Percentiles rank a stretch among this genome's conserved stretches.
These are phyloP conservation scores for Lophura swinhoii DNA, from an alignment of 2,797 vertebrate genomes.

Conservation along the genomic window DNA sequence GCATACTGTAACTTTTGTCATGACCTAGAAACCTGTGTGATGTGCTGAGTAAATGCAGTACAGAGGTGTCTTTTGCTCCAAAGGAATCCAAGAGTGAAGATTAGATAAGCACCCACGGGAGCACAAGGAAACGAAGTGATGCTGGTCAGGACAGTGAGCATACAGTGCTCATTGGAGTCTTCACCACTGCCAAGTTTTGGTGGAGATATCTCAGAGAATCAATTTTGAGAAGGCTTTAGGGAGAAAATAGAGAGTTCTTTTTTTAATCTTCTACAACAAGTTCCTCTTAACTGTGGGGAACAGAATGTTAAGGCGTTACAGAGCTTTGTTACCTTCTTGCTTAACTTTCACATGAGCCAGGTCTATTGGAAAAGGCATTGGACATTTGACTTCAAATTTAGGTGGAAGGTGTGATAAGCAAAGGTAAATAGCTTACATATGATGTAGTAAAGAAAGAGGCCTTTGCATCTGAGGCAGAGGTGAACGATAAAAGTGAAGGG, in stretches of 20 bases:
- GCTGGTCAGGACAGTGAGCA: background rate
- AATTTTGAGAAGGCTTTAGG: background rate
- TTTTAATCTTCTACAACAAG: background rate
- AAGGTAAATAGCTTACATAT: background rate
- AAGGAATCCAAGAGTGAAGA: background rate
- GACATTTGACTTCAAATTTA: background rate
- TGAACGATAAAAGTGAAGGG: background rate
- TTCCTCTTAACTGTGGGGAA: background rate
- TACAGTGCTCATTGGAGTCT: background rate
- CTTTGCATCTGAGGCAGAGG: background rate
- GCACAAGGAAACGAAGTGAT: background rate
- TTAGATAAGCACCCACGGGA: background rate
- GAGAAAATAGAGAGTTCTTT: background rate
- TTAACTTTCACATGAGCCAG: slow-evolving; percentile 35
- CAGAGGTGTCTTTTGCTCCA: background rate
- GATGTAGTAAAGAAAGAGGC: background rate
- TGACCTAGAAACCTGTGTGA: slow-evolving; percentile 31
- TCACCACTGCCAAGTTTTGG: background rate
- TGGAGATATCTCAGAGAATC: background rate
- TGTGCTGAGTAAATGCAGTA: background rate
- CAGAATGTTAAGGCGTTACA: background rate
- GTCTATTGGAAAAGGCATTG: background rate
- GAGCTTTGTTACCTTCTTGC: background rate
- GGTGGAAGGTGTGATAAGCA: background rate
- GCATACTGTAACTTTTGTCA: background rate